Evolutionary conservation across 2,888 invertebrate genomes (phyloP).

Genomic region (Cephus pulcher): DNA sequence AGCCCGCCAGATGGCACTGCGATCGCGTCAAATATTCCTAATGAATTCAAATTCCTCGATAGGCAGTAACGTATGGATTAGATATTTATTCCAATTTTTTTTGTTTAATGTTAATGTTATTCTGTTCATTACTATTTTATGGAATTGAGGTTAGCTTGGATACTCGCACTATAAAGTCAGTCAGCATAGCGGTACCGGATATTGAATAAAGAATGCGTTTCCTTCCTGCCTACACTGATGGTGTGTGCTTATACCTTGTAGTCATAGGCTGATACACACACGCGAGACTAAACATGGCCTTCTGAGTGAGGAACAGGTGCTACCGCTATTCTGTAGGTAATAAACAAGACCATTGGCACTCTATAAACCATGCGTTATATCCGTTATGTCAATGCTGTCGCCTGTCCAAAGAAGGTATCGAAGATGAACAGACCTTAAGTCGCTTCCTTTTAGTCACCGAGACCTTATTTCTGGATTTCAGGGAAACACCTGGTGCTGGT

Average conservation of each 20-base stretch:
- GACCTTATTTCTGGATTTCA: constrained; percentile 60
- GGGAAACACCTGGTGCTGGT: constrained; percentile 80
- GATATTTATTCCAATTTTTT: neutral
- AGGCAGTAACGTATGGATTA: neutral
- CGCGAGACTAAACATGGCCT: constrained; percentile 49
- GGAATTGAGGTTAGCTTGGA: neutral
- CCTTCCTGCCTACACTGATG: constrained; percentile 45
- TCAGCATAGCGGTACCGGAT: neutral
- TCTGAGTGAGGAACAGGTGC: constrained; percentile 9
- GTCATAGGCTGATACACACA: neutral
- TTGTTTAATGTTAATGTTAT: neutral
- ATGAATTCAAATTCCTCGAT: neutral
- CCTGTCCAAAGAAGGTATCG: neutral
- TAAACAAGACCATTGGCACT: neutral
- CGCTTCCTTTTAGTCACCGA: constrained; percentile 21
- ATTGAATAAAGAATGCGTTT: constrained; percentile 48
- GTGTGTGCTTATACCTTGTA: neutral
- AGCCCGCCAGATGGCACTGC: neutral
- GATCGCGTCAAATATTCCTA: neutral
- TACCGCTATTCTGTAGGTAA: neutral
- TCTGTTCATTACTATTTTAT: neutral
- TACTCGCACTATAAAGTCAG: neutral
- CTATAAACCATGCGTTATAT: neutral
- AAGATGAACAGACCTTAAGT: constrained; percentile 1
- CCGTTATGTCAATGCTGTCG: neutral